Evolutionary conservation across 2,113 vertebrate genomes (phyloP), one percentile per base, ranked within the genome.

Genomic region (Gavia stellata): DNA sequence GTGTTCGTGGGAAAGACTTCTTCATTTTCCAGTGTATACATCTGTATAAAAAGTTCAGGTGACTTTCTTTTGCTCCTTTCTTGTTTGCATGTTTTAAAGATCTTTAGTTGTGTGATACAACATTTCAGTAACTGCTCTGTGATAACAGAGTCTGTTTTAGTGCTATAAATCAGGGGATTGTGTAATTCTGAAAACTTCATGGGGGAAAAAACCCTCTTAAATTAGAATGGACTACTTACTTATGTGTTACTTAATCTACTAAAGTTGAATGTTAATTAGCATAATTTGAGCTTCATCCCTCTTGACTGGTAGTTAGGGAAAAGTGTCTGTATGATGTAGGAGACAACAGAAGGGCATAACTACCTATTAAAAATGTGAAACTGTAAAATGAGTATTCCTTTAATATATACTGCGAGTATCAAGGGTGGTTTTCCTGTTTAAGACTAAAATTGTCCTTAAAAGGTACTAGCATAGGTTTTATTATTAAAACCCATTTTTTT

Each of bases 171-270:
- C 15, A 2, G 63, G n/a, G 33, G 21, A 52, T 36, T 65, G 15
- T 58, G 65, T 45, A 55, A 36, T 62, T 45, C 18, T 34, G 33
- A 84, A 81, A 67, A 38, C 28, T 87, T 74, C 9, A 34, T 2
- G 1, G 8, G 2, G 7, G 20, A 7, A 2, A 3, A 3, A 9
- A 20, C 42, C 9, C 28, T 81, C 52, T 50, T 33, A 1, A 56
- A 61, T 40, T 40, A 71, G 53, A 82, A 81, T 18, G 16, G n/a
- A 20, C 49, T 56, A 2, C 7, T 14, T 61, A 47, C 42, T 55
- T 0, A 0, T 34, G 20, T 31, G 47, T 53, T 94, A 72, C 25
- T 94, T 81, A 36, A 47, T 59, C 24, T 67, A 5, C 31, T 65
- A 5, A 75, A 52, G 14, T 15, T 59, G 75, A 34, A 49, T 84